phyloP scores from a whole-genome alignment of 1,140 invertebrate genomes.

The Sitobion miscanthi region DNA sequence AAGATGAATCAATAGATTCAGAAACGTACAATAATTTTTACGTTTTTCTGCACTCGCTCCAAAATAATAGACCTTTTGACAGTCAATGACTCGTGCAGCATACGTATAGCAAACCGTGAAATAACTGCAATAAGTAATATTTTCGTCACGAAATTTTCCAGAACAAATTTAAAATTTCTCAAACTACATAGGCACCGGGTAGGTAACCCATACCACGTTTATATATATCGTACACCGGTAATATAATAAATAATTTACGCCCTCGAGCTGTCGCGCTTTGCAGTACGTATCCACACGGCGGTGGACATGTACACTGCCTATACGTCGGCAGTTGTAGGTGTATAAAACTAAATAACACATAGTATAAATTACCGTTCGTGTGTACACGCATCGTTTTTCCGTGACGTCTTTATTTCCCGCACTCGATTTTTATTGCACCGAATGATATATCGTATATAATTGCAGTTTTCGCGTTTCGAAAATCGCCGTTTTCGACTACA shows the following conservation, averaged over 20 bases:
- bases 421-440: neutral
- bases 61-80: too few species aligned
- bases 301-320: neutral
- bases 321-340: neutral
- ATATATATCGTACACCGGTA: too few species aligned
- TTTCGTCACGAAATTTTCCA: neutral
- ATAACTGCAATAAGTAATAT: neutral
- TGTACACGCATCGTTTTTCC: neutral
- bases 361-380: neutral
- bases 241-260: neutral
- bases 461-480: neutral
- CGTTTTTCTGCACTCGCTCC: too few species aligned
- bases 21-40: too few species aligned
- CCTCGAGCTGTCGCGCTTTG: neutral
- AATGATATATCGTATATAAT: neutral
- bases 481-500: neutral
- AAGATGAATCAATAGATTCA: too few species aligned
- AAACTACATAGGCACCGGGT: neutral
- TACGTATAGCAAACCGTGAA: neutral
- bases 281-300: neutral
- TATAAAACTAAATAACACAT: neutral
- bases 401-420: neutral
- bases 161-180: neutral
- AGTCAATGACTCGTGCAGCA: too few species aligned
- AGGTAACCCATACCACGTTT: too few species aligned